Evolutionary conservation across 2,797 vertebrate genomes (phyloP).

Genomic region (Pelodytes ibericus): DNA sequence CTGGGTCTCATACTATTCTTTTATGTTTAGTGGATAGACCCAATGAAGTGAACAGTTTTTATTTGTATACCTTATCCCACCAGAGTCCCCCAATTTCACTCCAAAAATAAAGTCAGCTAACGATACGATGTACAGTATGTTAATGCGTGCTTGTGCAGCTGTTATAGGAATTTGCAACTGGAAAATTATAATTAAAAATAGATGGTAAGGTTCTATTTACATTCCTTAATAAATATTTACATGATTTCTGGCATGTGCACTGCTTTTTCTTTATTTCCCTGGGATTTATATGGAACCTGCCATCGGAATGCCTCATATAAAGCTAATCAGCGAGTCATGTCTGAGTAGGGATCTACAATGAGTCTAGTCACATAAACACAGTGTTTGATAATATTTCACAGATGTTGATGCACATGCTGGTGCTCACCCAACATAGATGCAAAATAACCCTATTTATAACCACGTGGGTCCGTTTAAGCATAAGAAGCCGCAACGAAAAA

Average conservation of each 20-base stretch:
- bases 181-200: slow-evolving; percentile 1
- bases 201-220: slow-evolving; percentile 8
- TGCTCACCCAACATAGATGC: slow-evolving; percentile 3
- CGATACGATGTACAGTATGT: background rate
- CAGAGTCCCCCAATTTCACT: too few relatives aligned
- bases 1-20: too few relatives aligned
- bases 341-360: slow-evolving; percentile 20
- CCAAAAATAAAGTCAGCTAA: too few relatives aligned
- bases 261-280: background rate
- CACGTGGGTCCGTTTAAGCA: slow-evolving; percentile 5
- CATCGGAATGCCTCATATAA: background rate
- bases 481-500: slow-evolving; percentile 4
- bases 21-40: too few relatives aligned
- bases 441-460: background rate
- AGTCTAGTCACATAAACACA: slow-evolving; percentile 38
- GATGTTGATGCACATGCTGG: slow-evolving; percentile 21
- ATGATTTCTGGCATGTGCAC: background rate
- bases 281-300: slow-evolving; percentile 11
- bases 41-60: too few relatives aligned
- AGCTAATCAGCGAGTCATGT: background rate
- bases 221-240: slow-evolving; percentile 1
- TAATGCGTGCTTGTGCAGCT: slow-evolving; percentile 24
- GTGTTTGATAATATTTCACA: slow-evolving; percentile 25
- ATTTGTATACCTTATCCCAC: too few relatives aligned
- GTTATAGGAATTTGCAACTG: background rate